A percentile compares a stretch with the other conserved stretches of the same genome.
Evolutionary conservation across 2,888 invertebrate genomes (phyloP).

Genomic region (Drosophila anceps): DNA sequence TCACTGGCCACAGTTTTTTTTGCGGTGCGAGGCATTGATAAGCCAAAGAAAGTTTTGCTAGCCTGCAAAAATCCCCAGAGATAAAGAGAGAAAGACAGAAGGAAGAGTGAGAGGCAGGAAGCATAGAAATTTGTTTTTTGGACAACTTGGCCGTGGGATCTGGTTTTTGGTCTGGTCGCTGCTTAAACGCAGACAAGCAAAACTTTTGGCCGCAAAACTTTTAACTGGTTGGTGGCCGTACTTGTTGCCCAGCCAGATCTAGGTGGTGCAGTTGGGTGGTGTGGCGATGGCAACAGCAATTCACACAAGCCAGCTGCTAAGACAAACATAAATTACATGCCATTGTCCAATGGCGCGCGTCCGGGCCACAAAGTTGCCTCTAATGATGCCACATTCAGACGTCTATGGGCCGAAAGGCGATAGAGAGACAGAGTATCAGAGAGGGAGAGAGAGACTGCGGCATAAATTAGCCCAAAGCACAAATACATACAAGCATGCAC

Average conservation of each 20-base stretch:
- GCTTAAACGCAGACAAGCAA: constrained; percentile 80
- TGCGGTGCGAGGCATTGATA: constrained; percentile 63
- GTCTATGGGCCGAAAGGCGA: constrained; percentile 34
- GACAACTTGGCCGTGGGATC: constrained; percentile 46
- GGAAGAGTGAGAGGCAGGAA: not conserved
- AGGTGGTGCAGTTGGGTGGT: constrained; percentile 6
- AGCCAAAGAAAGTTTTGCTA: constrained; percentile 68
- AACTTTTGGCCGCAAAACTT: constrained; percentile 69
- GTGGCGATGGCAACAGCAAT: constrained; percentile 36
- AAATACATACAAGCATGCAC: constrained; percentile 27
- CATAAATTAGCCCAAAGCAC: constrained; percentile 73
- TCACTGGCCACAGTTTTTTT: constrained; percentile 24
- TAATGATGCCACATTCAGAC: constrained; percentile 79
- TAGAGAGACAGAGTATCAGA: not conserved
- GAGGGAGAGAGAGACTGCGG: constrained; percentile 34
- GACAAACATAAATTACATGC: constrained; percentile 80
- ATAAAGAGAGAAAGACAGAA: constrained; percentile 1
- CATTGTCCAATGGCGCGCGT: constrained; percentile 75
- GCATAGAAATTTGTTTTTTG: constrained; percentile 62
- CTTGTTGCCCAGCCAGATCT: constrained; percentile 53
- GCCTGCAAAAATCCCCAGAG: constrained; percentile 39
- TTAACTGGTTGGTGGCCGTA: constrained; percentile 68
- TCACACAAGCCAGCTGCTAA: constrained; percentile 70
- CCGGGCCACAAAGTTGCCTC: constrained; percentile 75
- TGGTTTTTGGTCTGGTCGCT: constrained; percentile 58